These are phyloP conservation scores for Rallus crepitans DNA, from an alignment of 2,797 vertebrate genomes.

Conservation along the genomic window DNA sequence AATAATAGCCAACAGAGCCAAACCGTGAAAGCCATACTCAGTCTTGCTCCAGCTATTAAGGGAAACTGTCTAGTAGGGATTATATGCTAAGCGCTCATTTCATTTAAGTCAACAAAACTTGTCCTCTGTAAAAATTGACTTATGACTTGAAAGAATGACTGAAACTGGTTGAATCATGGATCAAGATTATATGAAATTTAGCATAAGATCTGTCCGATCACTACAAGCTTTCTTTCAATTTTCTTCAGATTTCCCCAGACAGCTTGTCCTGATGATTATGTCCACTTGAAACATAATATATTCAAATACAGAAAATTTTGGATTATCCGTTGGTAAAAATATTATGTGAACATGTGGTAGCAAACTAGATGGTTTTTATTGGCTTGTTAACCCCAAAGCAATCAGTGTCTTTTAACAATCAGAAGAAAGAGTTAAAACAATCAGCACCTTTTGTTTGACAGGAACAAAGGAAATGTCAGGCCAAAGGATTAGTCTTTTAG, in stretches of 20 bases:
- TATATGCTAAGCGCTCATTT: not conserved
- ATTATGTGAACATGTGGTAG: not conserved
- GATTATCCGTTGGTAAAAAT: not conserved
- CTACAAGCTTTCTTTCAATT: not conserved
- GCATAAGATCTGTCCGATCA: not conserved
- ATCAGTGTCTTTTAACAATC: not conserved
- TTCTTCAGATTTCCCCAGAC: not conserved
- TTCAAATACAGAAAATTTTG: not conserved
- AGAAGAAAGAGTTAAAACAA: not conserved
- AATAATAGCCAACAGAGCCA: not conserved
- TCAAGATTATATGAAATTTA: not conserved
- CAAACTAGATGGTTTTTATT: not conserved
- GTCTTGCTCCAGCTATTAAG: not conserved
- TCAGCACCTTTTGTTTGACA: not conserved
- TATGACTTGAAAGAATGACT: not conserved
- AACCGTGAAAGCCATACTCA: not conserved
- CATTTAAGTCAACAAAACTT: not conserved
- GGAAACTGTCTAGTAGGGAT: not conserved
- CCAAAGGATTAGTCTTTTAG: conserved; percentile 47
- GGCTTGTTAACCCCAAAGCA: not conserved
- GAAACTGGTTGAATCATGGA: not conserved
- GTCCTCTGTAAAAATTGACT: not conserved
- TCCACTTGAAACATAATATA: not conserved
- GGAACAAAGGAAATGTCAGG: conserved; percentile 38
- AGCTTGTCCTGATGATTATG: not conserved